Conservation (phyloP, 2,113 vertebrate species). For the Pollachius pollachius region DNA sequence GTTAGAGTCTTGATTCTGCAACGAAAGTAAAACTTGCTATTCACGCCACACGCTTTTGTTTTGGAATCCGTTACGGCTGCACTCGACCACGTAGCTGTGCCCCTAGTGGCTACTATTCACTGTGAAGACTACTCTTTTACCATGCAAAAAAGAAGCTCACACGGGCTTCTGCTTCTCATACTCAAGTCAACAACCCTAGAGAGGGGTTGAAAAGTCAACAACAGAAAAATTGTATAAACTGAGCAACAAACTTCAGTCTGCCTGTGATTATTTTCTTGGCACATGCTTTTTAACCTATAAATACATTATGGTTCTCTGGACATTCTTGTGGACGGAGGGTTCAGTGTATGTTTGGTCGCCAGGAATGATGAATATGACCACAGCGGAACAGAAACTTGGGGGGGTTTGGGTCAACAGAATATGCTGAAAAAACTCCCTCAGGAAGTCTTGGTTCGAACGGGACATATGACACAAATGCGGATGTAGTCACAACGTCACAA, state of each 20-base stretch:
- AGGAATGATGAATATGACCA: neutral
- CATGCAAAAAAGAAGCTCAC: constrained; percentile 8
- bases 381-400: constrained; percentile 12
- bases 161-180: constrained; percentile 14
- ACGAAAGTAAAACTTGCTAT: neutral
- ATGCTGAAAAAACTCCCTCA: too few species aligned
- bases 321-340: too few species aligned
- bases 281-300: too few species aligned
- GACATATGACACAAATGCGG: constrained; percentile 49
- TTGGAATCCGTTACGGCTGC: constrained; percentile 31
- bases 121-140: constrained; percentile 9
- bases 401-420: too few species aligned
- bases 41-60: constrained; percentile 33
- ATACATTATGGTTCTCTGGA: too few species aligned
- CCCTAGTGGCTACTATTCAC: constrained; percentile 25
- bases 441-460: constrained; percentile 6
- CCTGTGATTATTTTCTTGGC: too few species aligned
- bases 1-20: neutral
- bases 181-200: too few species aligned
- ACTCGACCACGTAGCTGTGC: constrained; percentile 53
- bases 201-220: neutral
- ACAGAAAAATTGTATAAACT: neutral
- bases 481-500: constrained; percentile 48
- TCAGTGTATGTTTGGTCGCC: too few species aligned
- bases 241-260: too few species aligned